A percentile compares a stretch with the other conserved stretches of the same genome.
Evolutionary conservation across 2,113 vertebrate genomes (phyloP).

Genomic region (Vimba vimba): DNA sequence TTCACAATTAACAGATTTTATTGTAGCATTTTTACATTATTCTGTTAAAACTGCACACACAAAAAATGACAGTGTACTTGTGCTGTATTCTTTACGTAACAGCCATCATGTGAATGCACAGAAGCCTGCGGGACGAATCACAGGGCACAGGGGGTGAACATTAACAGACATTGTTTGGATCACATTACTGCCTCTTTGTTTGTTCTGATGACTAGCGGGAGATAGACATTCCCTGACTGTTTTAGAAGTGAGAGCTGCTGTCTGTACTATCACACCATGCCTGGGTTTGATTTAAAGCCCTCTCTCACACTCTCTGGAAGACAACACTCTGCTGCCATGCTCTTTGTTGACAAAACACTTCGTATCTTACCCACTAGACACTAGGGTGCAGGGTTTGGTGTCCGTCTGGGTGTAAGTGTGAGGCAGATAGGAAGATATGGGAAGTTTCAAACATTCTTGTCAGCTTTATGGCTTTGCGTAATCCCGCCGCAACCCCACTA

Average conservation of each 20-base stretch:
- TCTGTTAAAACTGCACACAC: not conserved
- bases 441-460: conserved; percentile 46
- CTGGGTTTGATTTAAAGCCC: conserved; percentile 29
- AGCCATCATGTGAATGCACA: not conserved
- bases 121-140: conserved; percentile 11
- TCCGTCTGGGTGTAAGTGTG: conserved; percentile 1
- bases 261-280: conserved; percentile 24
- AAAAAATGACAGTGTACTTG: not conserved
- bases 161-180: not conserved
- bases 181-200: conserved; percentile 21
- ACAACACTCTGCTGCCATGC: conserved; percentile 45
- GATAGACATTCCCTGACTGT: conserved; percentile 30
- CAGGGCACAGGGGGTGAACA: conserved; percentile 28
- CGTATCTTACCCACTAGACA: not conserved
- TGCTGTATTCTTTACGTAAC: not conserved
- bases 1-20: not conserved
- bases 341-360: conserved; percentile 49
- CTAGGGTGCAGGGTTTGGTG: not conserved
- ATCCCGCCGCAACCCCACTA: conserved; percentile 31
- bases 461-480: conserved; percentile 15
- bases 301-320: conserved; percentile 44
- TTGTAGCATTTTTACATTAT: not conserved
- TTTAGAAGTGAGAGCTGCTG: conserved; percentile 34
- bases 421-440: not conserved
- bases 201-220: conserved; percentile 26